A percentile compares a stretch with the other conserved stretches of the same genome.
Conservation (phyloP, 30 jellyfish, hydroid and myxozoan species). For the Aurelia aurita complex sp. Pacific region DNA sequence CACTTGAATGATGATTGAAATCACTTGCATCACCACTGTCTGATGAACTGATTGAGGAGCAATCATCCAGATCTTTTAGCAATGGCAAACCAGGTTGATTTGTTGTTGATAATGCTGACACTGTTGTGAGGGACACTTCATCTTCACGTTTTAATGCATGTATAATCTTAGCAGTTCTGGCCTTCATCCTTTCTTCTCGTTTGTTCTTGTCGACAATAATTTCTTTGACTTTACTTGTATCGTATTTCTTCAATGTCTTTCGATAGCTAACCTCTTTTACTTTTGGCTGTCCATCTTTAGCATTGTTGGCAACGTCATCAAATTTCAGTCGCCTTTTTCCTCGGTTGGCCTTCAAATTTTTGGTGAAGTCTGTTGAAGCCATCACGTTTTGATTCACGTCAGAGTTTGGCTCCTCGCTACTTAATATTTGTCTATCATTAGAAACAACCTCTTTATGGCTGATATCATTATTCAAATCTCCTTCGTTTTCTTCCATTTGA, state of each 20-base stretch:
- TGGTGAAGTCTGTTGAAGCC: slow-evolving; percentile 9
- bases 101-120: slow-evolving; percentile 22
- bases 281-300: neutral
- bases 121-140: slow-evolving; percentile 52
- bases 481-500: neutral
- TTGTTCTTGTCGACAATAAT: neutral
- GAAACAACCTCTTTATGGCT: neutral
- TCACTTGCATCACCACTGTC: slow-evolving; percentile 14
- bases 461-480: neutral
- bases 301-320: neutral
- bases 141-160: slow-evolving; percentile 7
- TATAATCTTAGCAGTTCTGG: neutral
- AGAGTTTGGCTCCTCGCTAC: neutral
- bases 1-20: slow-evolving; percentile 30
- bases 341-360: neutral
- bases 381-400: slow-evolving; percentile 23
- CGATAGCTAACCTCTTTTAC: neutral
- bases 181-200: neutral
- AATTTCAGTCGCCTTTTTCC: neutral
- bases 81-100: neutral
- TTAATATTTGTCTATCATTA: neutral
- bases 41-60: slow-evolving; percentile 24
- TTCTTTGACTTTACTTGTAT: neutral
- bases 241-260: too few species aligned
- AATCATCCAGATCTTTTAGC: neutral